A percentile compares a stretch with the other conserved stretches of the same genome.
Conservation (phyloP, 2,113 vertebrate genomes). For the Oceanites oceanicus region DNA sequence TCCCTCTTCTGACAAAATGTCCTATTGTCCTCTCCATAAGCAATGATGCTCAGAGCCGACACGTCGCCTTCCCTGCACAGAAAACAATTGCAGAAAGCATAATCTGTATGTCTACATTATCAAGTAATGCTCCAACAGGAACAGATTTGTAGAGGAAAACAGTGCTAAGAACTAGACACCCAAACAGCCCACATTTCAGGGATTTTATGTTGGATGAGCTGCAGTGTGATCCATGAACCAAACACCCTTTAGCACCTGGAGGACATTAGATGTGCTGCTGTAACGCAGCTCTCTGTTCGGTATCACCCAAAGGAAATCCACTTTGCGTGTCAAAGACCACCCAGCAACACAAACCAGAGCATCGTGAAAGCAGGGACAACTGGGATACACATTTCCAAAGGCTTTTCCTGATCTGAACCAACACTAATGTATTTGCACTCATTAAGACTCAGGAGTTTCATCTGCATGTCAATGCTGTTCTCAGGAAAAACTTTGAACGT, state of each 20-base stretch:
- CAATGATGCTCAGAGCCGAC: neutral
- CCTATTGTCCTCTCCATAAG: neutral
- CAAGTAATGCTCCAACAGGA: neutral
- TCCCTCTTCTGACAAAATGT: neutral
- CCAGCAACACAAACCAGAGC: neutral
- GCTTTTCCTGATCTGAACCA: neutral
- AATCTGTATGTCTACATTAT: rapidly evolving
- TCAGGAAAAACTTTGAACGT: neutral
- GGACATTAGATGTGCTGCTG: neutral
- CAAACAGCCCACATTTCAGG: rapidly evolving
- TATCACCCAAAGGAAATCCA: neutral
- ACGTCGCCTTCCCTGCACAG: neutral
- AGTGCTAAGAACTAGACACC: neutral
- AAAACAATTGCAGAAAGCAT: neutral
- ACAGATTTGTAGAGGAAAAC: neutral
- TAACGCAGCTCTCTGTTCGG: neutral
- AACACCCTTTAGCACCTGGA: neutral
- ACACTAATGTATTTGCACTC: neutral
- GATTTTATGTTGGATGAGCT: rapidly evolving
- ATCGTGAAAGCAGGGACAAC: neutral
- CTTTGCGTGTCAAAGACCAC: neutral
- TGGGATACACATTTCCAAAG: neutral
- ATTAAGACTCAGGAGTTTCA: neutral
- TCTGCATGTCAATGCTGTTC: neutral
- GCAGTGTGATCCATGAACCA: neutral